phyloP scores from a whole-genome alignment of 2,797 vertebrate genomes.

The Yasuhikotakia modesta region DNA sequence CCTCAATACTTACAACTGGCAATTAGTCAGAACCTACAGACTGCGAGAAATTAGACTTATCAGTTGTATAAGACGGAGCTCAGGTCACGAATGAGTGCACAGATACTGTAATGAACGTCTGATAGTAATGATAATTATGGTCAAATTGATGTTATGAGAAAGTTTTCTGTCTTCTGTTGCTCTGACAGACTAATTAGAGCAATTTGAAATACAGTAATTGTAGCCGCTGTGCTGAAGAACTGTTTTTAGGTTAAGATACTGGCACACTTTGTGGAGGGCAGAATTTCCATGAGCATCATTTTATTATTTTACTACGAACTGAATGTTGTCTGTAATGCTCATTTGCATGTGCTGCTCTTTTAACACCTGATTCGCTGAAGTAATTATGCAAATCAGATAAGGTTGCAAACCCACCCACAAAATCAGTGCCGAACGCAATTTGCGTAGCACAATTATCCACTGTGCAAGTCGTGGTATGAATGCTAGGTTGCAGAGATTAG shows the following conservation, averaged over 20 bases:
- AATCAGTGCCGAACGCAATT: not conserved
- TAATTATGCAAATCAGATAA: not conserved
- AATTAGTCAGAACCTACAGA: not conserved
- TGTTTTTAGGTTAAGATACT: not conserved
- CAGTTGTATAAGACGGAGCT: not conserved
- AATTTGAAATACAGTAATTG: conserved; percentile 5
- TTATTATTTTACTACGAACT: not conserved
- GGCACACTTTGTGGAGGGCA: not conserved
- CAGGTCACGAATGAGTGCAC: not conserved
- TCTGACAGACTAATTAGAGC: conserved; percentile 6
- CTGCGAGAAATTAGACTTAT: conserved; percentile 3
- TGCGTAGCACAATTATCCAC: not conserved
- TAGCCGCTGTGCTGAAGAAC: not conserved
- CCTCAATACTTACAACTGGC: not conserved
- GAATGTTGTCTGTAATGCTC: not conserved
- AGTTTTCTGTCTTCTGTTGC: not conserved
- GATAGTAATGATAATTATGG: not conserved
- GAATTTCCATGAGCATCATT: not conserved
- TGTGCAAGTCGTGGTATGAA: not conserved
- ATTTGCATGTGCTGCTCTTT: not conserved
- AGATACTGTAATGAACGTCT: not conserved
- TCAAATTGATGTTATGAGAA: conserved; percentile 1
- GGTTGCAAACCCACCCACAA: not conserved
- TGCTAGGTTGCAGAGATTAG: not conserved
- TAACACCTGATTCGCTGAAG: not conserved